Evolutionary conservation across 2,113 vertebrate genomes (phyloP), one percentile per base, ranked within the genome.

Genomic region (Hirundichthys speculiger): DNA sequence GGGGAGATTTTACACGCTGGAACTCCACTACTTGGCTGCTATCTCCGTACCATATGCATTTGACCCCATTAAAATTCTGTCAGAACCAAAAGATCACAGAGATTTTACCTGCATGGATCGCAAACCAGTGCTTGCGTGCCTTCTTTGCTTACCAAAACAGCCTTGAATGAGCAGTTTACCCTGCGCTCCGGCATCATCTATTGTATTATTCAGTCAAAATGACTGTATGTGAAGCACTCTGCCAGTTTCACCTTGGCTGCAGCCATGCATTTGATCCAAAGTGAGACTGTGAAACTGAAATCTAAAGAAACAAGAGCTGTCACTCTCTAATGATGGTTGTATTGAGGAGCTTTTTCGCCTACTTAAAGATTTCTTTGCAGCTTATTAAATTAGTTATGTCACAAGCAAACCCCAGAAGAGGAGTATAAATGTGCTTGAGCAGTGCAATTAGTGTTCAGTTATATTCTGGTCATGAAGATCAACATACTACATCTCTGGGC

Each of bases 51-150:
- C 72, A 52, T 69, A 70, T 74, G 62, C 77, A 73, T 80, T 82
- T 82, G 78, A 82, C 87, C 84, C 79, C 75, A 78, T 87, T 86
- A 48, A 58, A 51, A 84, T 52, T 73, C 61, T 41, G 56, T 13
- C 57, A 38, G 45, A 54, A 58, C 39, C 12, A 20, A 21, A 45
- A 48, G 24, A 73, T 64, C 24, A 25, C 21, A 22, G 42, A 67
- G 58, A 40, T 64, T 67, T 47, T 57, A 74, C 77, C 74, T 83
- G 71, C 52, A 20, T 19, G 49, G n/a, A 24, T 2, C 34, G 40
- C 19, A 75, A 51, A 64, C 19, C 9, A 24, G 10, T 27, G 3
- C n/a, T 24, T 51, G 47, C 25, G 55, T 22, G 0, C 7, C 25
- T 25, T 18, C 58, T 47, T 49, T 67, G 54, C 2, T 40, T 49